phyloP scores from a whole-genome alignment of 1,140 invertebrate species.

The Calycopis cecrops region DNA sequence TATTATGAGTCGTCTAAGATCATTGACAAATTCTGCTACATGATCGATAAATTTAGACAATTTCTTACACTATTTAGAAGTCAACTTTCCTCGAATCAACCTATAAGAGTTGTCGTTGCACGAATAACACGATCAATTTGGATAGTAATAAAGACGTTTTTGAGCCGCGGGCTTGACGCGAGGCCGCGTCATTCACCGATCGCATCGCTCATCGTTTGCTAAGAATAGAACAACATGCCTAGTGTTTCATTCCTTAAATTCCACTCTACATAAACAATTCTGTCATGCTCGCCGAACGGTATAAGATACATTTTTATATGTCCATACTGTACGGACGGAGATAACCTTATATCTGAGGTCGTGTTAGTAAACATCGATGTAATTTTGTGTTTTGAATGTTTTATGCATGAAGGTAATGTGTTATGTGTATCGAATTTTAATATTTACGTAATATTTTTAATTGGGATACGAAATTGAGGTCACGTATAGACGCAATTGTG shows the following conservation, averaged over 20 bases:
- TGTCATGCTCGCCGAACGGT: constrained; percentile 24
- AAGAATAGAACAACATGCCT: constrained; percentile 55
- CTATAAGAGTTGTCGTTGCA: neutral
- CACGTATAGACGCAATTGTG: constrained; percentile 26
- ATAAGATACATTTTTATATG: constrained; percentile 29
- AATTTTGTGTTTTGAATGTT: constrained; percentile 26
- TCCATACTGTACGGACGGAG: constrained; percentile 18
- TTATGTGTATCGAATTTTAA: neutral
- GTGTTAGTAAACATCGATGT: constrained; percentile 52
- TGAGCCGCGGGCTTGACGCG: constrained; percentile 33
- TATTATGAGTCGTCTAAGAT: too few species aligned
- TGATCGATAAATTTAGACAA: too few species aligned
- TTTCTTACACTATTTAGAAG: too few species aligned
- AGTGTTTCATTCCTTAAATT: constrained; percentile 63
- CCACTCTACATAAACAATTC: constrained; percentile 53
- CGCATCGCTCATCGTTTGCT: constrained; percentile 59
- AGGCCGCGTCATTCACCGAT: constrained; percentile 68
- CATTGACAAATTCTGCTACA: too few species aligned
- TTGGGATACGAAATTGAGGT: constrained; percentile 6
- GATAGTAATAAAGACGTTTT: neutral
- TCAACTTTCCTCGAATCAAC: neutral
- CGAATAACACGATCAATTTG: neutral
- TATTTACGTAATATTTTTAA: constrained; percentile 4
- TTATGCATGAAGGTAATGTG: constrained; percentile 23
- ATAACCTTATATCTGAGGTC: constrained; percentile 55